Base-by-base conservation (phyloP, 1,140 invertebrate species). In the Pemphigus obesinymphae region DNA sequence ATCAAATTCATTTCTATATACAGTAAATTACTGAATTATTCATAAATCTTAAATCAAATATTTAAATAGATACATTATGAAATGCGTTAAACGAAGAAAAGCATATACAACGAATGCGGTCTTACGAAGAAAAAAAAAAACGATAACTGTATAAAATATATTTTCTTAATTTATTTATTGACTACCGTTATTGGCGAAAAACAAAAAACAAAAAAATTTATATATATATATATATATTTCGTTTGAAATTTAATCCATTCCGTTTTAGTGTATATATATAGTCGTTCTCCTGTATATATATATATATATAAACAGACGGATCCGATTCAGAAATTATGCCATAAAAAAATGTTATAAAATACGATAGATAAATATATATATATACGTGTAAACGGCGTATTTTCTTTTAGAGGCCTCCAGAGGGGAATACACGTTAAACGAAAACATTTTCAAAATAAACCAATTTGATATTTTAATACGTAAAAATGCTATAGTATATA, bases 21-120 rank as follows among this genome's bases (percentile, higher is more conserved):
- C 29, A 31, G 10, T 70, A 45, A 70, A 70, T 43, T 70, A 17
- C n/a, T 70, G 66, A 40, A 70, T 70, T 45, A 70, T 45, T 70
- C 40, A 70, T 70, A 43, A 7, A 23, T 45, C 15, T 29, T 15
- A 29, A 70, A 45, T 70, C 23, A 70, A 70, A 70, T 70, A 70
- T 70, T 70, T 70, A 45, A 70, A 70, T 37, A 23, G 34, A 61
- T n/a, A 68, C 63, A 23, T 40, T 68, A 70, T 37, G 34, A 66
- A n/a, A n/a, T n/a, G 26, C 13, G 37, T 37, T 6, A 23, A 45
- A 2, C 17, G 66, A 70, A 15, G 6, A 7, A 58, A 58, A 29
- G 53, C n/a, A 29, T 13, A 23, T 23, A 55, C 15, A 55, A 23
- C 3, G 8, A 29, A 10, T 26, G 23, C 8, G 23, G n/a, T n/a